phyloP scores from a whole-genome alignment of 2,113 vertebrate species.

The Paracanthobrama guichenoti region DNA sequence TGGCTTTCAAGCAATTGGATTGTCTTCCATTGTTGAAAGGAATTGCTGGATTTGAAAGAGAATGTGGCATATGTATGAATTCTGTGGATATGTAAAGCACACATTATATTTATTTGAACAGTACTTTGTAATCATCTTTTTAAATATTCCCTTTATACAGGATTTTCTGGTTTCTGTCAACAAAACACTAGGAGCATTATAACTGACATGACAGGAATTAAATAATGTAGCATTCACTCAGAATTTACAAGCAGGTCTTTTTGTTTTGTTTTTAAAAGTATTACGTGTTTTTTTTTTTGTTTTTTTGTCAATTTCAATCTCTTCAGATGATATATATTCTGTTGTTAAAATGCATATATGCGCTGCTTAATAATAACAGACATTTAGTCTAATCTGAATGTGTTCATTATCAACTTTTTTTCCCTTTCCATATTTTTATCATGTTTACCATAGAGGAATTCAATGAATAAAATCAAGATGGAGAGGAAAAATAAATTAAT shows the following conservation, averaged over 20 bases:
- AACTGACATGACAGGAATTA: neutral
- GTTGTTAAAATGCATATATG: neutral
- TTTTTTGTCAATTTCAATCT: neutral
- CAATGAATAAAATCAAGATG: neutral
- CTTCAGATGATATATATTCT: neutral
- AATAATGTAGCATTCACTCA: slow-evolving; percentile 12
- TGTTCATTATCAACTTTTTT: no score
- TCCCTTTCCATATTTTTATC: no score
- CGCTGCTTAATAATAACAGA: neutral
- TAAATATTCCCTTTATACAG: neutral
- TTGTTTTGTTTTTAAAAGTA: neutral
- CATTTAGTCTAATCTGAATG: neutral
- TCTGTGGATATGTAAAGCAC: slow-evolving; percentile 29
- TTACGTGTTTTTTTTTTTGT: neutral
- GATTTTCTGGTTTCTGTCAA: neutral
- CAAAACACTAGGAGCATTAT: neutral
- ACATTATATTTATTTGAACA: slow-evolving; percentile 41
- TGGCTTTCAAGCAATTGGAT: slow-evolving; percentile 29
- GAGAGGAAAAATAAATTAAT: neutral
- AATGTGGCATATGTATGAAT: slow-evolving; percentile 32
- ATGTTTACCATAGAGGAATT: slow-evolving; percentile 16
- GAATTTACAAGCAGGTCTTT: neutral
- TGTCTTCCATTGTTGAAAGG: slow-evolving; percentile 40
- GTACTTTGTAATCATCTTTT: slow-evolving; percentile 36
- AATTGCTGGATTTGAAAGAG: slow-evolving; percentile 8